Percentiles rank a stretch among this genome's conserved stretches.
These are phyloP conservation scores for Clusia tigrina DNA, from an alignment of 2,888 invertebrate genomes.

Conservation along the genomic window DNA sequence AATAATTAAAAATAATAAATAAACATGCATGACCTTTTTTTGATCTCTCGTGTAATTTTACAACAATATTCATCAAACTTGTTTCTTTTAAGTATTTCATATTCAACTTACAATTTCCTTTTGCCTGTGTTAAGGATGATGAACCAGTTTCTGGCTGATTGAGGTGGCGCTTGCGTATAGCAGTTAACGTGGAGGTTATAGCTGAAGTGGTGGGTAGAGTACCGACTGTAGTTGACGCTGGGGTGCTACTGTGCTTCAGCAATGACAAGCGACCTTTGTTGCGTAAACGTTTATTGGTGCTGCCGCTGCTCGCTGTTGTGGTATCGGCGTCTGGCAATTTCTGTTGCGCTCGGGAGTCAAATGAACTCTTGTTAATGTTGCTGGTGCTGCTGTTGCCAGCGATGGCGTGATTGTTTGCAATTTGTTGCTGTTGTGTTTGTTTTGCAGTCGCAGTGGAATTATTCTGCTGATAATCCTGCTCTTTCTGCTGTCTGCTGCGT, in stretches of 20 bases:
- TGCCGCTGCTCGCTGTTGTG: slow-evolving; percentile 26
- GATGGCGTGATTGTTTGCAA: slow-evolving; percentile 26
- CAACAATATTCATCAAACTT: too few species aligned
- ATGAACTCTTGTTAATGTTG: slow-evolving; percentile 28
- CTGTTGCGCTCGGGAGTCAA: not conserved
- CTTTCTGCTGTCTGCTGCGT: slow-evolving; percentile 29
- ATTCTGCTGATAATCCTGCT: slow-evolving; percentile 31
- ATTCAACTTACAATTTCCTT: slow-evolving; percentile 1
- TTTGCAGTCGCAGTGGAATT: slow-evolving; percentile 22
- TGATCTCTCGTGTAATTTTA: too few species aligned
- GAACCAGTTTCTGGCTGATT: slow-evolving; percentile 22
- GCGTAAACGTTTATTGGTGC: slow-evolving; percentile 26
- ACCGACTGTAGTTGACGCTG: slow-evolving; percentile 13
- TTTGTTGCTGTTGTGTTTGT: slow-evolving; percentile 12
- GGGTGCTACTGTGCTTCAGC: slow-evolving; percentile 27
- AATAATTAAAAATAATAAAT: too few species aligned
- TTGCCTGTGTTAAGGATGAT: not conserved
- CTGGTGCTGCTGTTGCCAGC: slow-evolving; percentile 27
- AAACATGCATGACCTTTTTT: too few species aligned
- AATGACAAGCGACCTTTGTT: slow-evolving; percentile 33
- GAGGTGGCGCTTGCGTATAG: slow-evolving; percentile 44
- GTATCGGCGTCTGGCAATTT: not conserved
- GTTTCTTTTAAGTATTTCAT: not conserved
- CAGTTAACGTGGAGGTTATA: slow-evolving; percentile 14
- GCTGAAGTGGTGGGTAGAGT: slow-evolving; percentile 17